Base-by-base conservation (phyloP, 2,888 invertebrate genomes). In the Timema podura region DNA sequence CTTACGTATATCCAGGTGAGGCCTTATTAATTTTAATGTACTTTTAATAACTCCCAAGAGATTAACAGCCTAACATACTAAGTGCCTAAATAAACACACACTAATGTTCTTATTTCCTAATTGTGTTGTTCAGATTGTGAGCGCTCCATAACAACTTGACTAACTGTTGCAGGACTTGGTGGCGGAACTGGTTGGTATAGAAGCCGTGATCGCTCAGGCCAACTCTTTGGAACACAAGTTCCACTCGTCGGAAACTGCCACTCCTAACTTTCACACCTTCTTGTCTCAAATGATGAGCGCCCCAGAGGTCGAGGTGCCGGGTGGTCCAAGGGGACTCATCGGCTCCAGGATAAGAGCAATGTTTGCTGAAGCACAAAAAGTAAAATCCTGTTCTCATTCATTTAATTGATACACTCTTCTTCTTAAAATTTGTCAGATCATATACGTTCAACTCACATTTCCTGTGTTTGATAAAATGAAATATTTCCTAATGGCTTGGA, bases 271-370 rank as follows among this genome's bases (percentile, higher is more conserved):
- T 70, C 81, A 78, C 61, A 77, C 80, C 11, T 82, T 84, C 77
- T 77, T 86, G 72, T 78, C 81, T 6, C 81, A 82, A 72, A 79
- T 90, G 30, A 82, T 88, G 75, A 81, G 82, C 11, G 85, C 86
- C 16, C 83, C 84, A 45, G 88, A 89, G 79, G 86, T 89, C n/a
- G 79, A 80, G 30, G 83, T 90, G 8, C 83, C 85, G 6, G 86
- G 84, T 13, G 87, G 84, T 30, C 81, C 84, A 0, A 80, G 82
- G 71, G 87, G 88, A 11, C 80, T 82, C 16, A 81, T 87, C 13
- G 89, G 87, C 10, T 76, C 79, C 15, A 82, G 85, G 70, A 83
- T 90, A 64, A 81, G 83, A 47, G 80, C 82, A 59, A 84, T 90
- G 82, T 89, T 90, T 76, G 78, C 79, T 13, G 85, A 86, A 45